Percentiles rank a stretch among this genome's conserved stretches.
These are phyloP conservation scores for Chrysodeixis includens DNA, from an alignment of 2,888 invertebrate genomes.

Conservation along the genomic window DNA sequence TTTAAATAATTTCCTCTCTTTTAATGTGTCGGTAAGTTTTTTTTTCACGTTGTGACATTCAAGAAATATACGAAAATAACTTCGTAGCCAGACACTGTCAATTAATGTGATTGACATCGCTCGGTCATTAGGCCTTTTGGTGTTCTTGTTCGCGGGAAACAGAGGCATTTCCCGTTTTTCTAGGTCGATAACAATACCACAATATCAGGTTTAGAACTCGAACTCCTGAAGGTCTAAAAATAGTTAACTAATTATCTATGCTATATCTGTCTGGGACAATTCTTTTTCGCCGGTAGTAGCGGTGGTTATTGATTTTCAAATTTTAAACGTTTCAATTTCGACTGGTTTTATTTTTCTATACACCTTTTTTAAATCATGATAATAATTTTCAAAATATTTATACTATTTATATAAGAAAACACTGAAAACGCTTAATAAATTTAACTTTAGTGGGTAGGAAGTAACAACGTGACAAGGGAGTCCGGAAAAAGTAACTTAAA, in stretches of 20 bases:
- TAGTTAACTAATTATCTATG: conserved; percentile 46
- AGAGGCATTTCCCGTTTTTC: conserved; percentile 63
- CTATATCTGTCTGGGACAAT: background rate
- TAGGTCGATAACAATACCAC: conserved; percentile 59
- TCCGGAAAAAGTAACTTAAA: conserved; percentile 13
- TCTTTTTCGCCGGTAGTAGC: conserved; percentile 13
- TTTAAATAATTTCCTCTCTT: conserved; percentile 16
- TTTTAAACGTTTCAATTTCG: conserved; percentile 8
- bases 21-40: conserved; percentile 28
- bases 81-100: conserved; percentile 78
- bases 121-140: conserved; percentile 80
- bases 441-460: background rate
- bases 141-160: conserved; percentile 58
- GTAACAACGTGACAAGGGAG: background rate
- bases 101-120: conserved; percentile 87
- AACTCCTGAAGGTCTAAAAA: conserved; percentile 39
- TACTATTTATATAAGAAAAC: too few species aligned
- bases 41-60: conserved; percentile 50
- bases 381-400: too few species aligned
- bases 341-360: background rate
- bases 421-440: background rate
- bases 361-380: background rate
- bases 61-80: conserved; percentile 61
- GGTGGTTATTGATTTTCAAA: conserved; percentile 9
- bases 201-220: conserved; percentile 28